These are phyloP conservation scores for Spea bombifrons DNA, from an alignment of 2,113 vertebrate genomes.

Conservation along the genomic window DNA sequence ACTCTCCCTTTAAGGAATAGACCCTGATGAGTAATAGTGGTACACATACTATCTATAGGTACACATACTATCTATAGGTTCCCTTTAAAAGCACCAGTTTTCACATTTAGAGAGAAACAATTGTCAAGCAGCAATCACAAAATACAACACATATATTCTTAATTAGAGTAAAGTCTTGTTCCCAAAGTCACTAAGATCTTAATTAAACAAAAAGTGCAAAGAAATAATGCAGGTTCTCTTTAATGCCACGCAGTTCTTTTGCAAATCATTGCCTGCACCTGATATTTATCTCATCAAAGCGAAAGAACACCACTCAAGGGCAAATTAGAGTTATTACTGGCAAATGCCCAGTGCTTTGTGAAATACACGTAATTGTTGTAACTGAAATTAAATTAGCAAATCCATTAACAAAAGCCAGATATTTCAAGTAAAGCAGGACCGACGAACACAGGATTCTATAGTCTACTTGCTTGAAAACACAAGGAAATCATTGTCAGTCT, in stretches of 20 bases:
- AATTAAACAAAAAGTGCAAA: no score
- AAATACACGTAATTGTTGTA: slow-evolving; percentile 30
- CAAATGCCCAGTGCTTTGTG: slow-evolving; percentile 1
- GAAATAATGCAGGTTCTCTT: neutral
- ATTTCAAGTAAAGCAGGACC: neutral
- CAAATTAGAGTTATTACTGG: neutral
- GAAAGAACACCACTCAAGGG: neutral
- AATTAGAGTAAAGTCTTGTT: no score
- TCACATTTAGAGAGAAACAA: no score
- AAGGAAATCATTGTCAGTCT: slow-evolving; percentile 36
- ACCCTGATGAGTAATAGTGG: no score
- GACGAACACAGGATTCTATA: slow-evolving; percentile 9
- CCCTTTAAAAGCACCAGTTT: no score
- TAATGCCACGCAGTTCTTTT: neutral
- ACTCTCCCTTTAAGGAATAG: no score
- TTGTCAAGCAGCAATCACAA: no score
- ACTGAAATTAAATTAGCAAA: slow-evolving; percentile 14
- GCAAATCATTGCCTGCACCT: neutral
- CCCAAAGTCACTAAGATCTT: no score
- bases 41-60: no score
- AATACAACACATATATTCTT: no score
- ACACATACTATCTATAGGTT: no score
- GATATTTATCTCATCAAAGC: slow-evolving; percentile 16
- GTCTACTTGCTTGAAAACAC: slow-evolving; percentile 19
- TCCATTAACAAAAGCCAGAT: slow-evolving; percentile 27